Evolutionary conservation across 2,113 vertebrate genomes (phyloP), one percentile per base, ranked within the genome.

Genomic region (Sitta europaea): DNA sequence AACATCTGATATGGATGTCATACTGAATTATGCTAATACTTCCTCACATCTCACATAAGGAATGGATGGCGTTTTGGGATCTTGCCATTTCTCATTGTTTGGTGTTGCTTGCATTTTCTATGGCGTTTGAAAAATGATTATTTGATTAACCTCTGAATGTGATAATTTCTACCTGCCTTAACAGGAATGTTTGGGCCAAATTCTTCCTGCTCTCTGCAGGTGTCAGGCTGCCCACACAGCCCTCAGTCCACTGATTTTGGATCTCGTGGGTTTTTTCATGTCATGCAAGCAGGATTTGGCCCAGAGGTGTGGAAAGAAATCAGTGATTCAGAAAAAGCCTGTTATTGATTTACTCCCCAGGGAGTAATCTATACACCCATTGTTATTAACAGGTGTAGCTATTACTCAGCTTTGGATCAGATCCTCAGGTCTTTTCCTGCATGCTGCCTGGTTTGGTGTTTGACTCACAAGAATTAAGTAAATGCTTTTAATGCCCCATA

Each of bases 1-100:
- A 98, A 96, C 96, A 97, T 97, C 96, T 97, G 94, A 62, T 93
- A 80, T 55, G 92, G 96, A 91, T 97, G 93, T 92, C 94, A 82
- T 85, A 75, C 43, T 87, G 73, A 95, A 71, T 86, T 93, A 83
- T 19, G 77, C 83, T 92, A 96, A 90, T 92, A 84, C 57, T 70
- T 89, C 75, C 79, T 96, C 93, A 86, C 83, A 82, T 95, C 91
- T 93, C 3, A 0, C 86, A 82, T 68, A 51, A 94, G 81, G 84
- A 92, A 85, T 83, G 88, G 83, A 76, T 95, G 79, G 40, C 77
- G 76, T 9, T 87, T 78, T 93, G 86, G 85, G 59, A 85, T 93
- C 91, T 75, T 95, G 74, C 81, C 94, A 96, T 96, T 94, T 94
- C 89, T 96, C 95, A 94, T 93, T 96, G 95, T 97, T 97, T 76